Base-by-base conservation (phyloP, 2,797 vertebrate species). In the Lagodon rhomboides region DNA sequence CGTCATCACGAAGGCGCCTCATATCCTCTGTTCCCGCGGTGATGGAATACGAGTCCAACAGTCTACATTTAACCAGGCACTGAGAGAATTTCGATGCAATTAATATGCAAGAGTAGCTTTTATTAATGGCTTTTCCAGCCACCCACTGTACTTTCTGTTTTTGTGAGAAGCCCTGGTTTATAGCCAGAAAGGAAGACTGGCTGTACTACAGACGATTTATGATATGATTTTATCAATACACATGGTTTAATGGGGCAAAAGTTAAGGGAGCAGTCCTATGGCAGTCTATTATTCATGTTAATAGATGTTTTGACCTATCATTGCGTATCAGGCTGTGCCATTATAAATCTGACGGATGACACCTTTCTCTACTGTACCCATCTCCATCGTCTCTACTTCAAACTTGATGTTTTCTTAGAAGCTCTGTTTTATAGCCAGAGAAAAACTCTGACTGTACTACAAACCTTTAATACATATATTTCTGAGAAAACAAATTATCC, bases 81-180 rank as follows among this genome's bases (percentile, higher is more conserved):
- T 72, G 71, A 69, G 75, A 69, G 43, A 65, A 69, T 58, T 23
- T 61, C 60, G 50, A 1, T 67, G 47, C 54, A 64, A 61, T 73
- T 82, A 73, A 73, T 68, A 65, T 70, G 34, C 62, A 65, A 49
- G n/a, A 41, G 75, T 63, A 64, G 27, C 84, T 76, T 76, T 73
- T 65, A 75, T 63, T 51, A 64, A 62, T 59, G 44, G 25, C 49
- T 56, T 66, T 18, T 71, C 38, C 44, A 58, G n/a, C 23, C 60
- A 65, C 59, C 30, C 43, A 43, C 8, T 43, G 23, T 65, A 15
- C 41, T 30, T 17, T 20, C 44, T 71, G 54, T 51, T 61, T 61
- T 47, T 58, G 66, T 53, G 41, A 68, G 43, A 51, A 62, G 23
- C n/a, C 16, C 68, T 59, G 68, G 51, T 77, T 70, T 51, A 25